These are phyloP conservation scores for Hemaris fuciformis DNA, from an alignment of 2,888 invertebrate species.

Conservation along the genomic window DNA sequence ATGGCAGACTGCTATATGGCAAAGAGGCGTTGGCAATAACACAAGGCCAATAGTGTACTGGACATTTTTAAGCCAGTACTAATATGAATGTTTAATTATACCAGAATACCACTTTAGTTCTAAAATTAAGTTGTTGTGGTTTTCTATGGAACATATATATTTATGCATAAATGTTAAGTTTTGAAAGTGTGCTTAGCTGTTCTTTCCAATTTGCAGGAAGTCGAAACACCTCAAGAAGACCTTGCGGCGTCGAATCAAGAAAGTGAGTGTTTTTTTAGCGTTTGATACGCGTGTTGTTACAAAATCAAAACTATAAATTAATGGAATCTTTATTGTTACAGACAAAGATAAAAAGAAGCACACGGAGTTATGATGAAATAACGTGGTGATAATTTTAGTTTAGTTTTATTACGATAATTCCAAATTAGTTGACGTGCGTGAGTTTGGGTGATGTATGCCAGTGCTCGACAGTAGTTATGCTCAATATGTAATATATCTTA, in stretches of 20 bases:
- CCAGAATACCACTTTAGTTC: no score
- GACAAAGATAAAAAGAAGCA: conserved; percentile 52
- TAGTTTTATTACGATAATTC: conserved; percentile 28
- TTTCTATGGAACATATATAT: no score
- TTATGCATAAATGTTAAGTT: no score
- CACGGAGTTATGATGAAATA: conserved; percentile 72
- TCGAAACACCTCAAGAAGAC: conserved; percentile 49
- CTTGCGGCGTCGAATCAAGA: conserved; percentile 36
- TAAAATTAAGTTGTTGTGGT: no score
- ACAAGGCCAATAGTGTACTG: no score
- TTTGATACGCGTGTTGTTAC: neutral
- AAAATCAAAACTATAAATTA: neutral
- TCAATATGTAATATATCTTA: conserved; percentile 14
- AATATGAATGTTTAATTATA: no score
- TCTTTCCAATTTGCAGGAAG: conserved; percentile 48
- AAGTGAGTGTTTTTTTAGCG: conserved; percentile 25
- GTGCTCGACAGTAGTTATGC: conserved; percentile 16
- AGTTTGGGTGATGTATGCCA: conserved; percentile 21
- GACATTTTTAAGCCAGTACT: no score
- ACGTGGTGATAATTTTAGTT: conserved; percentile 32
- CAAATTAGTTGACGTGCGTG: conserved; percentile 25
- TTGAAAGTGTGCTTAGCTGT: no score
- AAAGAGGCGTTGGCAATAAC: no score
- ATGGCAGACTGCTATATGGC: no score
- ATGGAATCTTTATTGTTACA: conserved; percentile 41